A percentile compares a stretch with the other conserved stretches of the same genome.
These are phyloP conservation scores for Xerus rutilus DNA, from an alignment of 2,797 vertebrate species.

Conservation along the genomic window DNA sequence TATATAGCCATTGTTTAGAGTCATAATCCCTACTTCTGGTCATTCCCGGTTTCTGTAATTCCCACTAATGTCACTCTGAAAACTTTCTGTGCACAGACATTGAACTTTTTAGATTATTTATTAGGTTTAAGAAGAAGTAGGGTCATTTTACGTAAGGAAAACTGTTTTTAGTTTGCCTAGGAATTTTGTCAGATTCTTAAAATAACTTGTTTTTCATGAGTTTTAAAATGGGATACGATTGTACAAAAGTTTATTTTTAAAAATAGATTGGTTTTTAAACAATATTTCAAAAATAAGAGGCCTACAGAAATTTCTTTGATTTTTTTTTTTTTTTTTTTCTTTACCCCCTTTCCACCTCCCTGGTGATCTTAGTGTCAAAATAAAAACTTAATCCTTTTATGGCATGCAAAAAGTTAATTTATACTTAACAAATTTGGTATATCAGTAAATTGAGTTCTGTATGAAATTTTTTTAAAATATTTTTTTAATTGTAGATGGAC, in stretches of 20 bases:
- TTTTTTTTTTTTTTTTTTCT: neutral
- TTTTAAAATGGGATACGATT: conserved; percentile 36
- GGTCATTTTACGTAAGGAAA: conserved; percentile 34
- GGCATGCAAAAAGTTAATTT: neutral
- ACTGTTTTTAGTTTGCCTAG: conserved; percentile 56
- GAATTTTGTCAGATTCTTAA: conserved; percentile 10
- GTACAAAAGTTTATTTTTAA: conserved; percentile 43
- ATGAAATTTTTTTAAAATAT: neutral
- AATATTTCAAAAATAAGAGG: conserved; percentile 56
- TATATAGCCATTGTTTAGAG: conserved; percentile 3
- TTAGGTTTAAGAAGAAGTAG: conserved; percentile 54
- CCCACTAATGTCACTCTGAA: conserved; percentile 49
- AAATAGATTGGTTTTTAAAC: conserved; percentile 40
- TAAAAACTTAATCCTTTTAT: conserved; percentile 10
- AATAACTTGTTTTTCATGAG: conserved; percentile 16
- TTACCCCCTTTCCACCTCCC: neutral
- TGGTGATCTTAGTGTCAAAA: conserved; percentile 5
- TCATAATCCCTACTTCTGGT: neutral
- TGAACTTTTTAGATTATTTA: conserved; percentile 30
- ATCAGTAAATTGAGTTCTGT: conserved; percentile 47
- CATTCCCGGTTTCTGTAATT: neutral
- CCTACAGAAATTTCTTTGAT: conserved; percentile 19
- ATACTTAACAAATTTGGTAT: neutral
- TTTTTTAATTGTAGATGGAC: no score
- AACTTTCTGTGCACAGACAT: neutral